Evolutionary conservation across 2,888 invertebrate genomes (phyloP), one percentile per base, ranked within the genome.

Genomic region (Perizoma flavofasciatum): DNA sequence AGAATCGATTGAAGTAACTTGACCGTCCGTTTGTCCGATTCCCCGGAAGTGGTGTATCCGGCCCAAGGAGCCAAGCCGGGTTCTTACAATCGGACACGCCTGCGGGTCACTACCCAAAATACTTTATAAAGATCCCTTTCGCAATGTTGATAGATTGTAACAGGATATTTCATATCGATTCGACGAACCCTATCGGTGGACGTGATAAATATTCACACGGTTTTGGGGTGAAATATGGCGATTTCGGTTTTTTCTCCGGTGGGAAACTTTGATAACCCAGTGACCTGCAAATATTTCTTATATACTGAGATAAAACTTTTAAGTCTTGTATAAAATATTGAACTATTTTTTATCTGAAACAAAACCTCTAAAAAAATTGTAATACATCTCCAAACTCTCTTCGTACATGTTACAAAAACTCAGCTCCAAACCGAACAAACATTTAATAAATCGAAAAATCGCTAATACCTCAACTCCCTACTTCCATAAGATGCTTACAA

Each of bases 111-210:
- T 71, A 67, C 75, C 77, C 74, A 75, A 83, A 84, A 85, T 82
- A 83, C 81, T 81, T 82, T 81, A 81, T 78, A 83, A 75, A 80
- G 76, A 76, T 75, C 71, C 72, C 69, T 74, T 76, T 74, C 71
- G 71, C 76, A 75, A 78, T 73, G 69, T 73, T 82, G 82, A 86
- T 83, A 82, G 82, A 83, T 84, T 81, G 82, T 78, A 77, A 73
- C 77, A 80, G 82, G 83, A 83, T 80, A 77, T 77, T 83, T 79
- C 77, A 78, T 81, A 83, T 83, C 81, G 80, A 83, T 84, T 84
- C 73, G 71, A 73, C 35, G 37, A 37, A 74, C 70, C 75, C 70
- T 74, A 77, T 73, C 73, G 76, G 72, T 70, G 67, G 67, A 71
- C 61, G 72, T 71, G 70, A 78, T 71, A 71, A 72, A 73, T 74